Evolutionary conservation across 2,888 invertebrate genomes (phyloP).

Genomic region (Lycocerus yunnanus): DNA sequence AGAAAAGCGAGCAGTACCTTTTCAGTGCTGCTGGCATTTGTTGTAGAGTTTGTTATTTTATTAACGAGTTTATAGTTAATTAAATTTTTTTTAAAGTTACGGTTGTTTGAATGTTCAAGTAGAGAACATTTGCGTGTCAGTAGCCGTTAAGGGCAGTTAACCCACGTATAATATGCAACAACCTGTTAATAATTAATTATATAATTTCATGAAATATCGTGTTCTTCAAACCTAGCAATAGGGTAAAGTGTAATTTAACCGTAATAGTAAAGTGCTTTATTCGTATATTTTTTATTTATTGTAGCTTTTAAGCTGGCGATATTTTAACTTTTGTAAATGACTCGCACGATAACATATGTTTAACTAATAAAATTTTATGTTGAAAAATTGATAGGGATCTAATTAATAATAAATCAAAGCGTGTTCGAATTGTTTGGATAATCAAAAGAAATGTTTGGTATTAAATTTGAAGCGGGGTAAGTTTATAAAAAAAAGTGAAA

Average conservation of each 20-base stretch:
- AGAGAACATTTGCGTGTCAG: constrained; percentile 30
- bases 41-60: too few species aligned
- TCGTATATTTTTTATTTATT: constrained; percentile 1
- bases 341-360: constrained; percentile 21
- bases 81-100: background rate
- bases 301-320: background rate
- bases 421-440: background rate
- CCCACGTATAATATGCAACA: constrained; percentile 52
- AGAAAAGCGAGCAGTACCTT: too few species aligned
- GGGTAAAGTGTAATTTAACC: constrained; percentile 25
- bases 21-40: too few species aligned
- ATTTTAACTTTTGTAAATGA: constrained; percentile 6
- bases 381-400: constrained; percentile 13
- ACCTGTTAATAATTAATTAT: constrained; percentile 51
- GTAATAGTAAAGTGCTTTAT: constrained; percentile 15
- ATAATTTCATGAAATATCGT: constrained; percentile 50
- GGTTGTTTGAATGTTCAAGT: background rate
- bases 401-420: constrained; percentile 5
- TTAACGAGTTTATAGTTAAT: background rate
- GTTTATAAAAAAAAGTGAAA: constrained; percentile 18
- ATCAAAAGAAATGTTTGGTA: background rate
- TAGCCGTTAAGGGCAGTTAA: constrained; percentile 48
- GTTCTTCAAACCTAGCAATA: constrained; percentile 40
- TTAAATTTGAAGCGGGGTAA: constrained; percentile 1
- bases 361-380: constrained; percentile 11